Base-by-base conservation (phyloP, 2,113 vertebrate species). In the Addax nasomaculatus region DNA sequence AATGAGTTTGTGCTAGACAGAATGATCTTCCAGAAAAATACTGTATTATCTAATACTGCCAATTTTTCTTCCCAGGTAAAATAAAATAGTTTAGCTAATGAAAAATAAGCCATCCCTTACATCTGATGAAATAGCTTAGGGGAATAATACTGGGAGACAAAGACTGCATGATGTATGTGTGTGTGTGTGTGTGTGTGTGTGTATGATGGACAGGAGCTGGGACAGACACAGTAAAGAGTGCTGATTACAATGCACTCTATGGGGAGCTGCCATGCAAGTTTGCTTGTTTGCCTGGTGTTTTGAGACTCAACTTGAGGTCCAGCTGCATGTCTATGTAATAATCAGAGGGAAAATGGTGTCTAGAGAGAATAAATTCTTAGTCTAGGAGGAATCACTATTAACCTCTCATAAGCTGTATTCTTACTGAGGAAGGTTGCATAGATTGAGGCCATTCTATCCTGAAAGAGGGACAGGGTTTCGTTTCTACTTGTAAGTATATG, bases 191-290 rank as follows among this genome's bases (percentile, higher is more conserved):
- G 2, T 86, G 29, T 76, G 60, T 73, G 6, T 73, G 6, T 60
- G 33, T 62, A 0, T 73, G 83, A 55, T 30, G 23, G 4, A 43
- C 3, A 55, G 81, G 25, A 30, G 9, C 16, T 19, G 5, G 27
- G 30, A 58, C 12, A 80, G 10, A 55, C 17, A 39, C 3, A 80
- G 8, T 36, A 47, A 7, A 79, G 27, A 80, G 43, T 57, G 11
- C 17, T 62, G 17, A 45, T 51, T 29, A 13, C 13, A 39, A 1
- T 27, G 5, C 5, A 29, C 21, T 15, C 17, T 25, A 21, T 49
- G 19, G 3, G 7, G 11, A 81, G 12, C 0, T 64, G 3, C 4
- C 10, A 39, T 30, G 13, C 16, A 27, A 55, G 23, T 83, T 5
- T 55, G 33, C 49, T 80, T 78, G 7, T 51, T 88, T 51, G 47